Evolutionary conservation across 2,888 invertebrate species (phyloP), one percentile per base, ranked within the genome.

Genomic region (Sicus ferrugineus): DNA sequence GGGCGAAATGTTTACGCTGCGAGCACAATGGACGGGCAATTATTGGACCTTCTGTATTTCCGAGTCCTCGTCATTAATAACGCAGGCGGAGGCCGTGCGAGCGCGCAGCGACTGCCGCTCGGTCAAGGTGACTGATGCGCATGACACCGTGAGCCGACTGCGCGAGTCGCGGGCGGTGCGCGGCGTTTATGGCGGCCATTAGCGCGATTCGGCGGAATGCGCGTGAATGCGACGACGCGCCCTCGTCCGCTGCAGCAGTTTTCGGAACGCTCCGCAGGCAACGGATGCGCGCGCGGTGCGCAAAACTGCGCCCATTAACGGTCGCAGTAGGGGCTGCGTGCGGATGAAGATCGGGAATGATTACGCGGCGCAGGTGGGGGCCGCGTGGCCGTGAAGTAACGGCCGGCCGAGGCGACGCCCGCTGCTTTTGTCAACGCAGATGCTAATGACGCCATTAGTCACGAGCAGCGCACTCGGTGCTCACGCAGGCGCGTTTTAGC

Each of bases 41-140:
- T 83, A 83, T 83, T 83, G 84, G 83, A 84, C 84, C 83, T 83
- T 81, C 84, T 84, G 83, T 83, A 83, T 83, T 83, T 83, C 81
- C 77, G 83, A 84, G 83, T 83, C 83, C 83, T 80, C 79, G 81
- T 84, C 84, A 84, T 83, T 84, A 83, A 83, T 83, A 84, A 80
- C 84, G 79, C 84, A 82, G 82, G 80, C 83, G 82, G 83, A 77
- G 79, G 77, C 73, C n/a, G 73, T 62, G 52, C 38, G 42, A 72
- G 56, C n/a, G 30, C 56, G 68, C 68, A 23, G n/a, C 48, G n/a
- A 30, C 5, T n/a, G 26, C 42, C 23, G 26, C 19, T n/a, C 56
- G 58, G 66, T 78, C 82, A 81, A 82, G 81, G 83, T 80, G 79
- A 80, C 77, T 75, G 74, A 75, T 70, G 65, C 59, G 69, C 61